Percentiles rank a stretch among this genome's conserved stretches.
phyloP scores from a whole-genome alignment of 2,888 invertebrate genomes.

The Tolmerus cingulatus region DNA sequence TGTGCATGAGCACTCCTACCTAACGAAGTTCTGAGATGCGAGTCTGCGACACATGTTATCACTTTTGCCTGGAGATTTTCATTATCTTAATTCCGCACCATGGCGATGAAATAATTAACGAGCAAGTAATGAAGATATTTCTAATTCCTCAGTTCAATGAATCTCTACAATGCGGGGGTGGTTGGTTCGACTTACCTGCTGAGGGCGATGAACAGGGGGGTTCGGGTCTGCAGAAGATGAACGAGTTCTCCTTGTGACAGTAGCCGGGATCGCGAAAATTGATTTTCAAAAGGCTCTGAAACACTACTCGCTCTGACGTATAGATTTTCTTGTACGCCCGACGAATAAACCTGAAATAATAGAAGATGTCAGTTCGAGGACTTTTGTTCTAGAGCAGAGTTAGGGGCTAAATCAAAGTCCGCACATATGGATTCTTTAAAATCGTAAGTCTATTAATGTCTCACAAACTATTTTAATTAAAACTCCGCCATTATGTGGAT shows the following conservation, averaged over 20 bases:
- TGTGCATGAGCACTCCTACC: not conserved
- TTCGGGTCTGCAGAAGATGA: not conserved
- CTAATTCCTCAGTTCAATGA: not conserved
- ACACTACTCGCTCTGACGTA: not conserved
- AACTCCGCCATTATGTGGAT: not conserved
- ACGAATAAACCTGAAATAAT: slow-evolving; percentile 7
- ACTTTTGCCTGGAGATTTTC: not conserved
- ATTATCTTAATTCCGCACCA: not conserved
- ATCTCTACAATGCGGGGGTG: not conserved
- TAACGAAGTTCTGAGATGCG: not conserved
- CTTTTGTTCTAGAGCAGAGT: not conserved
- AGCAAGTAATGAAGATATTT: not conserved
- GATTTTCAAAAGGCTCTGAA: not conserved
- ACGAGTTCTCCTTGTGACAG: slow-evolving; percentile 14
- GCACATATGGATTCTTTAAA: not conserved
- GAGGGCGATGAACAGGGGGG: slow-evolving; percentile 4
- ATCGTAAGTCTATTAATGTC: slow-evolving; percentile 10
- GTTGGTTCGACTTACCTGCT: not conserved
- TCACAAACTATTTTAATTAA: slow-evolving; percentile 30
- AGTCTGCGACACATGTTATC: not conserved
- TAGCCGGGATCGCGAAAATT: not conserved
- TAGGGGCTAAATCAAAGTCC: not conserved
- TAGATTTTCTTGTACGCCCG: not conserved
- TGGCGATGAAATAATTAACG: not conserved
- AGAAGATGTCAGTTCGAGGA: not conserved